These are phyloP conservation scores for Gymnosoma rotundatum DNA, from an alignment of 2,888 invertebrate species.

Conservation along the genomic window DNA sequence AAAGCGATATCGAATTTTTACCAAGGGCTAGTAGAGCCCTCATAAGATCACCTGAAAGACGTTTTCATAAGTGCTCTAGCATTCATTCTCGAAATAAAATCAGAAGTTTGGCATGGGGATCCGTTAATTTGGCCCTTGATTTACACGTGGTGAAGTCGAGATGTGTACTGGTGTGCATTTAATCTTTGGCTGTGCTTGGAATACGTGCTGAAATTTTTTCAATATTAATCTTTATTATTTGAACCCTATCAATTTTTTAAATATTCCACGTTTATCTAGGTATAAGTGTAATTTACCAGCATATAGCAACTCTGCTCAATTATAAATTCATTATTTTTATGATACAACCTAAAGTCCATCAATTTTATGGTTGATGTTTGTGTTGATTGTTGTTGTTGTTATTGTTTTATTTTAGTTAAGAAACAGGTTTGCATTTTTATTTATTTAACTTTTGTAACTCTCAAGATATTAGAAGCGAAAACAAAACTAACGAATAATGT, in stretches of 20 bases:
- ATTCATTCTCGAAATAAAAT: too few relatives aligned
- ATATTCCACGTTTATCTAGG: neutral
- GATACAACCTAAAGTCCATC: constrained; percentile 21
- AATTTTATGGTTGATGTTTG: neutral
- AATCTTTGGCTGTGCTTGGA: too few relatives aligned
- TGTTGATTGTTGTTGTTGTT: constrained; percentile 14
- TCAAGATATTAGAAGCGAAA: neutral
- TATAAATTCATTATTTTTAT: neutral
- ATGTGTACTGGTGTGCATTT: too few relatives aligned
- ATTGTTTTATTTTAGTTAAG: constrained; percentile 14
- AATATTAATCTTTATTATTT: too few relatives aligned
- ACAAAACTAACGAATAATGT: constrained; percentile 18
- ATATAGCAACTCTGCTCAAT: neutral
- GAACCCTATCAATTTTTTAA: neutral
- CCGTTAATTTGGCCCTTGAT: too few relatives aligned
- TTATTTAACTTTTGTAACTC: constrained; percentile 37
- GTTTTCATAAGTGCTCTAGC: too few relatives aligned
- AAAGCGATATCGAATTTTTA: too few relatives aligned
- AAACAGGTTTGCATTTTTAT: constrained; percentile 50
- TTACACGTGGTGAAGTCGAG: too few relatives aligned
- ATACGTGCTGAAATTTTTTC: neutral
- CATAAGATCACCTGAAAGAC: too few relatives aligned
- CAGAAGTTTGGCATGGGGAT: too few relatives aligned
- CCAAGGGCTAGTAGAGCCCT: too few relatives aligned
- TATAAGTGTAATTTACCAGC: neutral